These are phyloP conservation scores for Anguilla obscura DNA, from an alignment of 2,797 vertebrate species.

Conservation along the genomic window DNA sequence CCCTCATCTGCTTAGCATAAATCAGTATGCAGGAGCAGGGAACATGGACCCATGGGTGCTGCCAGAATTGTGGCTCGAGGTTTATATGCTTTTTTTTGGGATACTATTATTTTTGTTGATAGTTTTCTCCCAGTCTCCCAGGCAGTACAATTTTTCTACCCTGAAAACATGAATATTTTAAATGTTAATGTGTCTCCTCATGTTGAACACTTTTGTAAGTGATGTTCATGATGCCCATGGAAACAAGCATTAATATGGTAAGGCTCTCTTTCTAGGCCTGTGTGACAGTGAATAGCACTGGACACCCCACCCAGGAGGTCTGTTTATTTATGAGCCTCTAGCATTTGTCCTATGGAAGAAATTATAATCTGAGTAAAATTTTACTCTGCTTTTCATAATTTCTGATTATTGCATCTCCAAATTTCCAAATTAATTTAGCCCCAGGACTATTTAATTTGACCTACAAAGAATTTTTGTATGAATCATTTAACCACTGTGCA, in stretches of 20 bases:
- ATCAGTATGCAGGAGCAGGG: too few species aligned
- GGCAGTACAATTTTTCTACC: too few species aligned
- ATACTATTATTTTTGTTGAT: too few species aligned
- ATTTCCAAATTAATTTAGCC: background rate
- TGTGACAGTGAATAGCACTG: background rate
- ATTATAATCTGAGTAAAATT: background rate
- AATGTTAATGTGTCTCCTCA: too few species aligned
- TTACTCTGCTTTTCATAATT: background rate
- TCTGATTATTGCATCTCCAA: background rate
- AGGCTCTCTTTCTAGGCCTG: background rate
- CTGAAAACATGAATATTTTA: too few species aligned
- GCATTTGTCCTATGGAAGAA: background rate
- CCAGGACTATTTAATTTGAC: background rate
- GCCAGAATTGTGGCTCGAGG: too few species aligned
- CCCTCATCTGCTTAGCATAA: too few species aligned
- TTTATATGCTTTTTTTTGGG: too few species aligned
- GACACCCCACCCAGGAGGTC: background rate
- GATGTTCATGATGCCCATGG: too few species aligned
- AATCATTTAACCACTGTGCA: slow-evolving; percentile 1
- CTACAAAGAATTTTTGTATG: background rate
- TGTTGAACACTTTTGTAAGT: too few species aligned
- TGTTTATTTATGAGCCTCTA: background rate
- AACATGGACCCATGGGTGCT: too few species aligned
- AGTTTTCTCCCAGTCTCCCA: too few species aligned
- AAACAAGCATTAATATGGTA: background rate